phyloP scores from a whole-genome alignment of 2,797 vertebrate species.

The Betta splendens region DNA sequence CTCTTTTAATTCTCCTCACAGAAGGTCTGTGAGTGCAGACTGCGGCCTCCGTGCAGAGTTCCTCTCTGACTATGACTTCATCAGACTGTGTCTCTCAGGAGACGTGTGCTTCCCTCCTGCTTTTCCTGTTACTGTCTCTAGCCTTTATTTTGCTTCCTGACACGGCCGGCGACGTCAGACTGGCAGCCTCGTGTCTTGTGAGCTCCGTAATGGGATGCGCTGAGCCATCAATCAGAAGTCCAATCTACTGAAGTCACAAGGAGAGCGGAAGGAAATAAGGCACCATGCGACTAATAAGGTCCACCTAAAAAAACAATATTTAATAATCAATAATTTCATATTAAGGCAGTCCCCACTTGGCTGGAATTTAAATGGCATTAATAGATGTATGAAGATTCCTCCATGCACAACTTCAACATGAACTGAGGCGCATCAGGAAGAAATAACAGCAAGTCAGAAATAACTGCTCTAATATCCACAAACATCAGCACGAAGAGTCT shows the following conservation, averaged over 20 bases:
- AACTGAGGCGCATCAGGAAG: neutral
- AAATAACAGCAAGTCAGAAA: slow-evolving; percentile 11
- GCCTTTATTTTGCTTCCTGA: slow-evolving; percentile 22
- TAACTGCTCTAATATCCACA: too few species aligned
- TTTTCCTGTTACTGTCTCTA: slow-evolving; percentile 16
- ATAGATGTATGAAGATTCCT: too few species aligned
- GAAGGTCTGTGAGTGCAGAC: slow-evolving; percentile 5
- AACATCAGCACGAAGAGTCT: slow-evolving; percentile 27
- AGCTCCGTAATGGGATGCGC: slow-evolving; percentile 36
- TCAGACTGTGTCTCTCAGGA: slow-evolving; percentile 43
- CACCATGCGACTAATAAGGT: slow-evolving; percentile 12
- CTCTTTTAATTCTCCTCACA: slow-evolving; percentile 19
- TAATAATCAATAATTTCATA: too few species aligned
- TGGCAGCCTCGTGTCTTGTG: slow-evolving; percentile 35
- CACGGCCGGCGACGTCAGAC: slow-evolving; percentile 21
- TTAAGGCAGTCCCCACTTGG: too few species aligned
- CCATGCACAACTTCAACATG: too few species aligned
- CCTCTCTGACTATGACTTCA: slow-evolving; percentile 40
- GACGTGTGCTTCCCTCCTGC: slow-evolving; percentile 23
- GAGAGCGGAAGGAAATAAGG: slow-evolving; percentile 25
- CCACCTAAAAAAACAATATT: too few species aligned
- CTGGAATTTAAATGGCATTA: too few species aligned
- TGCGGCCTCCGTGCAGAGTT: slow-evolving; percentile 5
- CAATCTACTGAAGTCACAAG: slow-evolving; percentile 17
- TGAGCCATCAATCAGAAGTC: slow-evolving; percentile 40